Base-by-base conservation (phyloP, 2,797 vertebrate species). In the Smutsia temminckii region DNA sequence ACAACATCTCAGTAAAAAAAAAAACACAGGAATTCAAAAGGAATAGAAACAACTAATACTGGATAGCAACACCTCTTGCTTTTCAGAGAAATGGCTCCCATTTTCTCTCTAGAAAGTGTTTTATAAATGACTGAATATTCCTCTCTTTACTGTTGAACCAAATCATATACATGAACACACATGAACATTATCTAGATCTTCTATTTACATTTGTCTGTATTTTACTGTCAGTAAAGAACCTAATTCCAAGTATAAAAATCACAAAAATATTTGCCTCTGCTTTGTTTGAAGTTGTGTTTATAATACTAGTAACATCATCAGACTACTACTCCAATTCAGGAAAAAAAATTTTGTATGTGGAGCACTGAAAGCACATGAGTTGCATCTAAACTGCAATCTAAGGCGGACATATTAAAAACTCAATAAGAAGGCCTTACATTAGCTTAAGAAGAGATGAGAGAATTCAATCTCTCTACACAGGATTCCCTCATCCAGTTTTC, bases 11-110 rank as follows among this genome's bases (percentile, higher is more conserved):
- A 84, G 55, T 46, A 46, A 46, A 88, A 89, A 89, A 89, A 57
- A 93, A 95, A 93, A 75, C 66, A 90, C n/a, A 64, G 20, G 14
- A 77, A 94, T 66, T 92, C 27, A 84, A 94, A 94, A 79, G 71
- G 25, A 90, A 57, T 61, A 90, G 40, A 86, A 87, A 66, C 27
- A 69, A 61, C 51, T 69, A 25, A 57, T 69, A 40, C 14, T 59
- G 42, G 79, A 34, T 29, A 46, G 80, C 40, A 83, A 40, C 40
- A 88, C 49, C 75, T 81, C 85, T 85, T 88, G 34, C 27, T 89
- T 72, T 10, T 88, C 72, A 88, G 0, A 72, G 40, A 29, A 53
- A 53, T 69, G 55, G 8, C 34, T 90, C 37, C 61, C 57, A n/a
- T 53, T 92, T 95, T 87, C 37, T 37, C 40, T 85, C 68, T 71